These are phyloP conservation scores for Metopia argyrocephala DNA, from an alignment of 2,888 invertebrate species.

Conservation along the genomic window DNA sequence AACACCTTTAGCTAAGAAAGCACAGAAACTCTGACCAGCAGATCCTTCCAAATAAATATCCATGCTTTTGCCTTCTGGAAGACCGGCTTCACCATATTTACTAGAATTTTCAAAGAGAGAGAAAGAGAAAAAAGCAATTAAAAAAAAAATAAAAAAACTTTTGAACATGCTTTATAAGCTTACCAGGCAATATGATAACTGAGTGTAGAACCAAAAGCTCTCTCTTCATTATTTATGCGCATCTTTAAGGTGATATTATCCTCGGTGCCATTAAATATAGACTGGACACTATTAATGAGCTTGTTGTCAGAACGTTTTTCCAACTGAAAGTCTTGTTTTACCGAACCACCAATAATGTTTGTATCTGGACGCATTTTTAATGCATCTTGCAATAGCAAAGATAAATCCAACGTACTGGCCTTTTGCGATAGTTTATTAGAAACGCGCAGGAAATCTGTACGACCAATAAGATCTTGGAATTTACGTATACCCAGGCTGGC, in stretches of 20 bases:
- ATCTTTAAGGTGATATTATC: slow-evolving; percentile 85
- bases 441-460: slow-evolving; percentile 91
- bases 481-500: slow-evolving; percentile 92
- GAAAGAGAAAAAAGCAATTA: not conserved
- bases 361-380: slow-evolving; percentile 92
- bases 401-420: slow-evolving; percentile 90
- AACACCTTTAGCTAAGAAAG: slow-evolving; percentile 95
- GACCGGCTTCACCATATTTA: slow-evolving; percentile 91
- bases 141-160: not conserved
- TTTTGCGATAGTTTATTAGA: slow-evolving; percentile 88
- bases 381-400: slow-evolving; percentile 92
- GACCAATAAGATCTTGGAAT: slow-evolving; percentile 94
- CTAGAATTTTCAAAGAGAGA: slow-evolving; percentile 78
- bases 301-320: slow-evolving; percentile 92
- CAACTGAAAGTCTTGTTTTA: slow-evolving; percentile 90
- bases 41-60: slow-evolving; percentile 92
- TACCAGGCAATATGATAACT: slow-evolving; percentile 97
- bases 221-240: slow-evolving; percentile 92
- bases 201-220: slow-evolving; percentile 95
- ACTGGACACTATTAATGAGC: slow-evolving; percentile 85
- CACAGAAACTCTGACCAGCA: slow-evolving; percentile 99
- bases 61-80: slow-evolving; percentile 87
- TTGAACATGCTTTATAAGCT: slow-evolving; percentile 72
- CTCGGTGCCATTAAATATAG: slow-evolving; percentile 86
- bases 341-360: slow-evolving; percentile 93